A percentile compares a stretch with the other conserved stretches of the same genome.
These are phyloP conservation scores for Lophotis ruficrista DNA, from an alignment of 2,113 vertebrate genomes.

Conservation along the genomic window DNA sequence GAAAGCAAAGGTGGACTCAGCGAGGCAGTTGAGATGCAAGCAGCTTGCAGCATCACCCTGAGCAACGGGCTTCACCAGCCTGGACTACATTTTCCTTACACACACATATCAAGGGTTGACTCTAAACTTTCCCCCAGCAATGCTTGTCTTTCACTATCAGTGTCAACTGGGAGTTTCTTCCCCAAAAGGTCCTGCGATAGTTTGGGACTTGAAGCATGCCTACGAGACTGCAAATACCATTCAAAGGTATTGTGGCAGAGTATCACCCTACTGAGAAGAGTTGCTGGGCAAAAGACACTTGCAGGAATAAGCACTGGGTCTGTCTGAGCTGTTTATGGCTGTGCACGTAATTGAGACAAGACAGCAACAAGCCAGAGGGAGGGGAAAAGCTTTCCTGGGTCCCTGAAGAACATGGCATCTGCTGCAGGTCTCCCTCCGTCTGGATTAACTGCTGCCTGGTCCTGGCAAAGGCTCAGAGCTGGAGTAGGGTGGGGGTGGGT, in stretches of 20 bases:
- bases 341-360: background rate
- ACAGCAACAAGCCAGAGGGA: background rate
- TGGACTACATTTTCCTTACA: background rate
- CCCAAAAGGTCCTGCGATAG: background rate
- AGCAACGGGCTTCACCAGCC: background rate
- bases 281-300: background rate
- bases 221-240: background rate
- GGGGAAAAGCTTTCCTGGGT: background rate
- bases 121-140: background rate
- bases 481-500: no score
- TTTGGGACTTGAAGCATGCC: background rate
- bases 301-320: background rate
- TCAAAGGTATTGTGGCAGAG: background rate
- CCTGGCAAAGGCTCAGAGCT: background rate
- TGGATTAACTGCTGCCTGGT: background rate
- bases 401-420: background rate
- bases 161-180: background rate
- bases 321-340: background rate
- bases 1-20: background rate
- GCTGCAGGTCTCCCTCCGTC: background rate
- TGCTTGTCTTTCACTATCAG: background rate
- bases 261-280: background rate
- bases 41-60: background rate
- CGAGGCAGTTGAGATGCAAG: background rate
- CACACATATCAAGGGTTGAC: background rate